phyloP scores from a whole-genome alignment of 1,140 invertebrate genomes.

The Brachionus rubens region DNA sequence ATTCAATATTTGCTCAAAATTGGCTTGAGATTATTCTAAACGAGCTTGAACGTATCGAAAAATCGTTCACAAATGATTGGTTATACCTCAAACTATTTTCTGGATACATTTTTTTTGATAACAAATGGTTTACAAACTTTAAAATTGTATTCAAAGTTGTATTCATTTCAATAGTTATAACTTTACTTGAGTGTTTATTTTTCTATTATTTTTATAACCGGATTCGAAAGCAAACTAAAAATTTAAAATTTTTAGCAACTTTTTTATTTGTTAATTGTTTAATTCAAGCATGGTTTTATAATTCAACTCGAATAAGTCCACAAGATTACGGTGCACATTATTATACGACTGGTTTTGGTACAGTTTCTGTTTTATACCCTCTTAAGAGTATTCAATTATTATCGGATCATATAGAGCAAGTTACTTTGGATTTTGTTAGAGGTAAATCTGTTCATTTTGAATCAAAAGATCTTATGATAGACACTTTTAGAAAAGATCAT shows the following conservation, averaged over 20 bases:
- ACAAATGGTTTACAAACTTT: neutral
- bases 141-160: neutral
- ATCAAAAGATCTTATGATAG: slow-evolving; percentile 36
- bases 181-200: neutral
- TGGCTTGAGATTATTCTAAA: slow-evolving; percentile 7
- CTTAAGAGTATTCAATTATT: neutral
- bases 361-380: neutral
- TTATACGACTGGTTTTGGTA: slow-evolving; percentile 26
- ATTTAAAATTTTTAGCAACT: neutral
- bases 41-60: neutral
- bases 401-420: neutral
- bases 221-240: neutral
- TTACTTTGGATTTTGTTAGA: neutral
- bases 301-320: neutral
- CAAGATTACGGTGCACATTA: neutral
- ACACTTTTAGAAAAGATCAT: neutral
- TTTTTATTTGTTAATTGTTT: neutral
- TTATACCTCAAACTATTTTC: slow-evolving; percentile 1
- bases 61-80: neutral
- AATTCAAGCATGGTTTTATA: slow-evolving; percentile 25
- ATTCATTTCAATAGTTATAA: neutral
- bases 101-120: slow-evolving; percentile 40
- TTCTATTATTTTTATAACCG: neutral
- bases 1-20: slow-evolving; percentile 2
- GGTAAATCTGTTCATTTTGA: neutral